Conservation (phyloP, 2,797 vertebrate species). For the Semaprochilodus insignis region DNA sequence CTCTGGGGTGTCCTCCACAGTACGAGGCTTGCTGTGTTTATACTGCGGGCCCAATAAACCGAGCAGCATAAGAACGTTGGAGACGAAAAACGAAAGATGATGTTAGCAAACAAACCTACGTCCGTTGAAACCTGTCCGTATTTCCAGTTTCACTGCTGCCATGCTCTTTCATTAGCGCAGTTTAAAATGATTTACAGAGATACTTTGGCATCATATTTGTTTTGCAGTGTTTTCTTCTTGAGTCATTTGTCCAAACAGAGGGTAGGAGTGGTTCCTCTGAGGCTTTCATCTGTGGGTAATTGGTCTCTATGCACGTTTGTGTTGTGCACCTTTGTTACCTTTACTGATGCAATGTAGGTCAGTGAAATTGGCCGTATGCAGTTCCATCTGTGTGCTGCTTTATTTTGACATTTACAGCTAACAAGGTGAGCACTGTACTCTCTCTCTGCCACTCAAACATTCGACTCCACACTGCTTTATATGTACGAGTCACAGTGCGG, state of each 20-base stretch:
- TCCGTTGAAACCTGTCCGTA: neutral
- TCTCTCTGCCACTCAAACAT: neutral
- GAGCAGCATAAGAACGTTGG: constrained; percentile 18
- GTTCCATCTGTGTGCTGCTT: constrained; percentile 6
- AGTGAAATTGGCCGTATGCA: constrained; percentile 11
- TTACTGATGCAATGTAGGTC: constrained; percentile 2
- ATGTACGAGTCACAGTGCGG: neutral
- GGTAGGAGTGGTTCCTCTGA: neutral
- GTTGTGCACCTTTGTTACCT: constrained; percentile 20
- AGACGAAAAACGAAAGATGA: neutral
- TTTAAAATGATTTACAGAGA: neutral
- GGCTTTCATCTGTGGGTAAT: constrained; percentile 31
- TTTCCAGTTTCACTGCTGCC: neutral
- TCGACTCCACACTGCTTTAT: neutral
- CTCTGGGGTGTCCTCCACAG: constrained; percentile 60
- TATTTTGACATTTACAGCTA: constrained; percentile 27
- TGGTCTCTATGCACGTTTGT: constrained; percentile 44
- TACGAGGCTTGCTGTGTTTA: constrained; percentile 33
- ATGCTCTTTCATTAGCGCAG: neutral
- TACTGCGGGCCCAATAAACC: constrained; percentile 50
- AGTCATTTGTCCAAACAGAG: constrained; percentile 11
- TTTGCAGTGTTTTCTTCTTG: neutral
- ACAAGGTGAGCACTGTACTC: constrained; percentile 1
- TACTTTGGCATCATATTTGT: constrained; percentile 5
- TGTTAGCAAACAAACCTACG: neutral